A percentile compares a stretch with the other conserved stretches of the same genome.
Evolutionary conservation across 2,888 invertebrate species (phyloP).

Genomic region (Lydus trimaculatus): DNA sequence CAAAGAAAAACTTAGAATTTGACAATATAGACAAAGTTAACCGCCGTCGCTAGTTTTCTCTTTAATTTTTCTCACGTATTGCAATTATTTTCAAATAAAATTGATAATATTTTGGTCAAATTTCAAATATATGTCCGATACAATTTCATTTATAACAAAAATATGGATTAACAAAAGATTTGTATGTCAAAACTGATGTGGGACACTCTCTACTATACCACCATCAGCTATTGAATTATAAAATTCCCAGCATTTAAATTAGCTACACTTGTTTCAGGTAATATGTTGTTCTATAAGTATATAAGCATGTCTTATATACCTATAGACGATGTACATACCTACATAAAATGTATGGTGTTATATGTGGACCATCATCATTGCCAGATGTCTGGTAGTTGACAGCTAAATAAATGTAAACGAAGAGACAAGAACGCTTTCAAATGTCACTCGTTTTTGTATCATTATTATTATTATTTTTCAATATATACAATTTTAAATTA

Average conservation of each 20-base stretch:
- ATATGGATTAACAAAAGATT: not conserved
- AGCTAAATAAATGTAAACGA: conserved; percentile 49
- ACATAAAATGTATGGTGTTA: conserved; percentile 10
- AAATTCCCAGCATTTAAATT: conserved; percentile 53
- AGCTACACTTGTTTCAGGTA: conserved; percentile 58
- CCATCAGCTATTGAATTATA: conserved; percentile 33
- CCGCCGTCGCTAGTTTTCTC: not conserved
- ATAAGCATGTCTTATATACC: not conserved
- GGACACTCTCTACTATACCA: conserved; percentile 38
- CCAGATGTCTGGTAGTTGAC: conserved; percentile 49
- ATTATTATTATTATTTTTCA: not conserved
- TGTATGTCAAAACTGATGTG: conserved; percentile 49
- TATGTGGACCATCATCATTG: conserved; percentile 27
- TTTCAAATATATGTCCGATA: not conserved
- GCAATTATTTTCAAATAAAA: not conserved
- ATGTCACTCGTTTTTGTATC: conserved; percentile 43
- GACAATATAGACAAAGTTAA: too few species aligned
- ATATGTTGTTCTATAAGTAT: conserved; percentile 23
- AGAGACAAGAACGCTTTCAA: conserved; percentile 39
- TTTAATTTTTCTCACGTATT: not conserved
- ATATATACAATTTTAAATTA: too few species aligned
- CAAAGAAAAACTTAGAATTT: too few species aligned
- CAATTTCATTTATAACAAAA: not conserved
- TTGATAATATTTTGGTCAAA: not conserved
- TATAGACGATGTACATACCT: too few species aligned